A percentile compares a stretch with the other conserved stretches of the same genome.
Conservation (phyloP, 2,113 vertebrate genomes). For the Silurus glanis region DNA sequence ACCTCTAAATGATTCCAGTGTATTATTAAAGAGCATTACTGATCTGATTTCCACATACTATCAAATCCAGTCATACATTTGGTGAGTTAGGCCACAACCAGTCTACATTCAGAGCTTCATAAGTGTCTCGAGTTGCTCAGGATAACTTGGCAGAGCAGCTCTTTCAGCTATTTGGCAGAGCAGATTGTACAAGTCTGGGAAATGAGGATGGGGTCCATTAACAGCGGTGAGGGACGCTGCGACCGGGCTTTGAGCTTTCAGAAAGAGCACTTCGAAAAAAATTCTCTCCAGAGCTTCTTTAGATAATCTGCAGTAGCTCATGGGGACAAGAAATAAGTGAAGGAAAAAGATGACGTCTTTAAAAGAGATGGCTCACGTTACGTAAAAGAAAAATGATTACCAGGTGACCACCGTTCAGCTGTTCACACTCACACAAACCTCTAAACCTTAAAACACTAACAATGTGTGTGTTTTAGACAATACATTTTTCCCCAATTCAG, state of each 20-base stretch:
- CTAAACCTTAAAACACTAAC: not conserved
- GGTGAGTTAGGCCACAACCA: conserved; percentile 55
- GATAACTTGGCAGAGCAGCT: conserved; percentile 58
- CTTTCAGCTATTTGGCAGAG: conserved; percentile 24
- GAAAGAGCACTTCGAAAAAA: conserved; percentile 1
- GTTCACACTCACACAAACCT: not conserved
- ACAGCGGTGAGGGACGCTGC: not conserved
- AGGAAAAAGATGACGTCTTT: conserved; percentile 3
- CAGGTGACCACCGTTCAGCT: not conserved
- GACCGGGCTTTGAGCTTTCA: conserved; percentile 35
- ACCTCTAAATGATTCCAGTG: conserved; percentile 57
- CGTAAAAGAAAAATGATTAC: not conserved
- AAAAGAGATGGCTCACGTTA: not conserved
- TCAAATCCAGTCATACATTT: conserved; percentile 54
- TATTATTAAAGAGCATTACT: conserved; percentile 58
- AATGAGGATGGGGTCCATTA: conserved; percentile 53
- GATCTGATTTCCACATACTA: conserved; percentile 55
- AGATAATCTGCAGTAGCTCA: not conserved
- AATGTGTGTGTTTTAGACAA: not conserved
- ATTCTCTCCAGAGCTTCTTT: not conserved
- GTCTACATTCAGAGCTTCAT: conserved; percentile 53
- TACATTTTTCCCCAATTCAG: not conserved
- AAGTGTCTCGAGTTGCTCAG: conserved; percentile 53
- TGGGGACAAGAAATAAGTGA: not conserved
- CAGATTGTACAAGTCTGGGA: conserved; percentile 53